These are phyloP conservation scores for Gallirallus australis DNA, from an alignment of 2,797 vertebrate genomes.

Conservation along the genomic window DNA sequence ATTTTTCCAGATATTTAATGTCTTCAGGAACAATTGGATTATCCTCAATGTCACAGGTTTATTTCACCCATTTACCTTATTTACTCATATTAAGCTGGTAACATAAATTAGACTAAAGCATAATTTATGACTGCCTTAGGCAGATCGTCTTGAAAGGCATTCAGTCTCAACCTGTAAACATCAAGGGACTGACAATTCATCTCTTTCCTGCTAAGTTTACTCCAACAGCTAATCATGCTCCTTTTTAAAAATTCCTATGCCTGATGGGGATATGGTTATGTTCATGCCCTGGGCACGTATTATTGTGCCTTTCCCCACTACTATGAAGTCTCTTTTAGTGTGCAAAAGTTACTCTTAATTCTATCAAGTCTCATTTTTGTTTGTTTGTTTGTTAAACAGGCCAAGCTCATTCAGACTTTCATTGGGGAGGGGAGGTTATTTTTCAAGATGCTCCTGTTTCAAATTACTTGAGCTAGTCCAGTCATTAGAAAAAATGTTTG, in stretches of 20 bases:
- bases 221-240: not conserved
- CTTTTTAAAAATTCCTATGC: not conserved
- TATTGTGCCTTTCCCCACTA: not conserved
- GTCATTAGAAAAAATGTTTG: not conserved
- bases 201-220: not conserved
- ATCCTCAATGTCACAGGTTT: constrained; percentile 36
- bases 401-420: not conserved
- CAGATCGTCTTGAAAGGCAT: not conserved
- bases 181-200: not conserved
- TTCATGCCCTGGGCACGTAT: not conserved
- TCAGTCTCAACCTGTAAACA: constrained; percentile 9
- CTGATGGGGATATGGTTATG: not conserved
- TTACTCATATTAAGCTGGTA: not conserved
- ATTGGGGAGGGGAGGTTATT: not conserved
- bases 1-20: not conserved
- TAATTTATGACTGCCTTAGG: constrained; percentile 43
- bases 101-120: constrained; percentile 19
- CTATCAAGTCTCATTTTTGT: not conserved
- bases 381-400: not conserved
- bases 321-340: not conserved
- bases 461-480: not conserved
- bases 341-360: not conserved
- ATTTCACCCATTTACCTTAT: constrained; percentile 40
- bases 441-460: not conserved
- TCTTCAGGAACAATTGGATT: not conserved